Evolutionary conservation across 1,140 invertebrate genomes (phyloP).

Genomic region (Heterodera schachtii): DNA sequence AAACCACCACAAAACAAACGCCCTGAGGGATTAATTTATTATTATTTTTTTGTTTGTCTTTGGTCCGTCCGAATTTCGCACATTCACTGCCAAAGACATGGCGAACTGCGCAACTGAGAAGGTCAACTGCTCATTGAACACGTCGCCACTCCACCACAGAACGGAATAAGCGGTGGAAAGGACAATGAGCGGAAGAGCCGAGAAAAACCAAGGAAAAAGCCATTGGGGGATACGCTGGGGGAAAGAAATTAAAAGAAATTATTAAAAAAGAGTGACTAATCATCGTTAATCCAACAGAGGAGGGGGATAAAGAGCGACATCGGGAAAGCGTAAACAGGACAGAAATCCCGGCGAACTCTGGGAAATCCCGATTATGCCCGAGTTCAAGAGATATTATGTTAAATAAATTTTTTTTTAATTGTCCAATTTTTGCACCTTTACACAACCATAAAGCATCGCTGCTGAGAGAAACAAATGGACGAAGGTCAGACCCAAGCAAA

Average conservation of each 20-base stretch:
- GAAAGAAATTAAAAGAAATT: slow-evolving; percentile 1
- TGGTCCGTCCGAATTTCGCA: slow-evolving; percentile 35
- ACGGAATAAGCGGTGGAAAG: slow-evolving; percentile 61
- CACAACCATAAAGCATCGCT: slow-evolving; percentile 54
- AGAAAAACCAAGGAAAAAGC: slow-evolving; percentile 63
- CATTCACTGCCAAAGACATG: slow-evolving; percentile 60
- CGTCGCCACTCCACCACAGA: slow-evolving; percentile 62
- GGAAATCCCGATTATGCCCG: too few species aligned
- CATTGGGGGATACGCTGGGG: slow-evolving; percentile 42
- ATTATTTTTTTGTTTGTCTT: not conserved
- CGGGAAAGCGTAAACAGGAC: too few species aligned
- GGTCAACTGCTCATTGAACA: slow-evolving; percentile 64
- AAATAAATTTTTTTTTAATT: not conserved
- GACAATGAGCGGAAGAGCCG: slow-evolving; percentile 50
- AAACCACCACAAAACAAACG: slow-evolving; percentile 57
- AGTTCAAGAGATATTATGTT: too few species aligned
- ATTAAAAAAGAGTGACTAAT: slow-evolving; percentile 14
- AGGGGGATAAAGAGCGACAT: not conserved
- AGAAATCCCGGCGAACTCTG: too few species aligned
- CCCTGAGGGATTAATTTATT: slow-evolving; percentile 42
- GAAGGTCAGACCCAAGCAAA: slow-evolving; percentile 54
- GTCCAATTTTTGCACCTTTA: slow-evolving; percentile 47
- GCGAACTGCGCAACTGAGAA: slow-evolving; percentile 62
- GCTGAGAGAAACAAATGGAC: slow-evolving; percentile 55
- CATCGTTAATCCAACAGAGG: not conserved